A percentile compares a stretch with the other conserved stretches of the same genome.
Conservation (phyloP, 1,140 invertebrate genomes). For the Drosophila kohkoa region DNA sequence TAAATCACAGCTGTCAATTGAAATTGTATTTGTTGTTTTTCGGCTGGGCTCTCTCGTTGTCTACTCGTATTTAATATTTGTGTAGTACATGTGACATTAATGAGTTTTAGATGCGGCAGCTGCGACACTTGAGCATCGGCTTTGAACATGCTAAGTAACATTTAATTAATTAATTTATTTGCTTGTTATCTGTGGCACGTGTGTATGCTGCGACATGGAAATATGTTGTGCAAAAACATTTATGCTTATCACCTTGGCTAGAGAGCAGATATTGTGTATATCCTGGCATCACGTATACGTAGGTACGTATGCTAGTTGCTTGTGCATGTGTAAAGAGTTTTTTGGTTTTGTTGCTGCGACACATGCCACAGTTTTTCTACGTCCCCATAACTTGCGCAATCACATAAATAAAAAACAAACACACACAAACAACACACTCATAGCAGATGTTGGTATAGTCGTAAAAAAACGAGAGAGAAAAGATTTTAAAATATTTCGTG, state of each 20-base stretch:
- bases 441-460: conserved; percentile 27
- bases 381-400: conserved; percentile 50
- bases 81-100: conserved; percentile 52
- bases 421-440: not conserved
- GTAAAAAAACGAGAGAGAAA: conserved; percentile 27
- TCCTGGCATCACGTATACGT: conserved; percentile 4
- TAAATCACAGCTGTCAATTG: conserved; percentile 76
- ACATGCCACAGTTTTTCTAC: conserved; percentile 56
- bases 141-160: conserved; percentile 38
- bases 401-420: conserved; percentile 34
- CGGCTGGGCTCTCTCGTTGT: conserved; percentile 1
- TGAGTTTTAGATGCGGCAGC: conserved; percentile 68
- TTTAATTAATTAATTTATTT: conserved; percentile 82
- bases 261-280: not conserved
- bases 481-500: conserved; percentile 10
- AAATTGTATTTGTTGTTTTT: conserved; percentile 26
- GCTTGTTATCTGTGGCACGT: conserved; percentile 64
- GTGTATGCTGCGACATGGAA: conserved; percentile 36
- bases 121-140: conserved; percentile 63
- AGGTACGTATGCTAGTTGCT: conserved; percentile 10
- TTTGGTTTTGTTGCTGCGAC: conserved; percentile 18
- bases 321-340: conserved; percentile 9
- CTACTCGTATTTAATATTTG: conserved; percentile 21
- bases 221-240: conserved; percentile 52
- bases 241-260: conserved; percentile 50